phyloP scores from a whole-genome alignment of 92 coral and sea anemone genomes.

The Zoanthus sociatus region DNA sequence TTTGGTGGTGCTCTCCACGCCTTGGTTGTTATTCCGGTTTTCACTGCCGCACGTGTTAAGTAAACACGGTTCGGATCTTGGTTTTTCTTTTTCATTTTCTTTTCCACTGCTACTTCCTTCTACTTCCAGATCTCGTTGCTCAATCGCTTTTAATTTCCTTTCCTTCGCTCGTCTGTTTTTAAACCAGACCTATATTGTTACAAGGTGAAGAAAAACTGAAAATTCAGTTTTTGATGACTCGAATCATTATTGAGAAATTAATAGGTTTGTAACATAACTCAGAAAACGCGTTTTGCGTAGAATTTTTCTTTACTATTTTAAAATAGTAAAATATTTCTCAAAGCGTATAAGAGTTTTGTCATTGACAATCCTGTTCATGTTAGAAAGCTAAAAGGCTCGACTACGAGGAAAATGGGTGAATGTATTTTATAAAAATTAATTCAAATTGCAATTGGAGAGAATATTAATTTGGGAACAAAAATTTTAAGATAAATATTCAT shows the following conservation, averaged over 20 bases:
- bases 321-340: background rate
- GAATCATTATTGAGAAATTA: background rate
- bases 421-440: no score
- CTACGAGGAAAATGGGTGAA: no score
- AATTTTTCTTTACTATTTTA: no score
- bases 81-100: background rate
- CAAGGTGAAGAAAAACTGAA: background rate
- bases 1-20: background rate
- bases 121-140: background rate
- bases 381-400: no score
- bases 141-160: conserved; percentile 72
- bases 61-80: background rate
- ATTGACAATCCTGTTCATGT: no score
- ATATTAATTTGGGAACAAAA: no score
- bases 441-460: background rate
- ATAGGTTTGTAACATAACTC: background rate
- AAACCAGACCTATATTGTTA: conserved; percentile 78
- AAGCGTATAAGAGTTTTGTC: background rate
- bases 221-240: background rate
- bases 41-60: background rate
- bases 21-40: background rate
- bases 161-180: conserved; percentile 88
- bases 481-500: no score
- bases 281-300: no score
- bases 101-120: background rate